These are phyloP conservation scores for Lochmaea capreae DNA, from an alignment of 2,888 invertebrate genomes.

Conservation along the genomic window DNA sequence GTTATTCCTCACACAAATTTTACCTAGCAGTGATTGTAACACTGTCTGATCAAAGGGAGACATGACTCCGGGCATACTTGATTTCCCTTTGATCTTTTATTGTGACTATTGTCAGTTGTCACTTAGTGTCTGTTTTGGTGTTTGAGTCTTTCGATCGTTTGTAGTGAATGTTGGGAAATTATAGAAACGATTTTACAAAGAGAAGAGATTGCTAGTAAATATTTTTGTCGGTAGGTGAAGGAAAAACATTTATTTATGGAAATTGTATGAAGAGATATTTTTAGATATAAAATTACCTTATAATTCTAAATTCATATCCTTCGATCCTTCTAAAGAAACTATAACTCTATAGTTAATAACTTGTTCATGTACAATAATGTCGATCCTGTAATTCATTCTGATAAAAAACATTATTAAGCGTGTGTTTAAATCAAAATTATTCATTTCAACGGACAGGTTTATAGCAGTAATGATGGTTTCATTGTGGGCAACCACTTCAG, in stretches of 20 bases:
- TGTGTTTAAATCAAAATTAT: too few relatives aligned
- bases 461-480: too few relatives aligned
- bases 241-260: neutral
- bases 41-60: slow-evolving; percentile 60
- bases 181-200: slow-evolving; percentile 1
- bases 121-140: slow-evolving; percentile 37
- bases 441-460: too few relatives aligned
- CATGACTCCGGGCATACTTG: slow-evolving; percentile 53
- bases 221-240: neutral
- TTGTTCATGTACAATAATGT: too few relatives aligned
- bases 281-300: too few relatives aligned
- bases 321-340: too few relatives aligned
- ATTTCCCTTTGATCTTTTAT: slow-evolving; percentile 56
- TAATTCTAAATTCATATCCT: too few relatives aligned
- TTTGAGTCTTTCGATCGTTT: slow-evolving; percentile 27
- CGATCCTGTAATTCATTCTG: too few relatives aligned
- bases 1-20: slow-evolving; percentile 57
- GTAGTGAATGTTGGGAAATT: neutral
- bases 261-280: neutral
- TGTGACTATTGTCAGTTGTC: slow-evolving; percentile 46
- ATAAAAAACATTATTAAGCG: too few relatives aligned
- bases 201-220: too few relatives aligned
- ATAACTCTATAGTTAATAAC: too few relatives aligned
- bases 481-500: too few relatives aligned
- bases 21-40: slow-evolving; percentile 59